Evolutionary conservation across 2,797 vertebrate genomes (phyloP).

Genomic region (Cossypha polioptera): DNA sequence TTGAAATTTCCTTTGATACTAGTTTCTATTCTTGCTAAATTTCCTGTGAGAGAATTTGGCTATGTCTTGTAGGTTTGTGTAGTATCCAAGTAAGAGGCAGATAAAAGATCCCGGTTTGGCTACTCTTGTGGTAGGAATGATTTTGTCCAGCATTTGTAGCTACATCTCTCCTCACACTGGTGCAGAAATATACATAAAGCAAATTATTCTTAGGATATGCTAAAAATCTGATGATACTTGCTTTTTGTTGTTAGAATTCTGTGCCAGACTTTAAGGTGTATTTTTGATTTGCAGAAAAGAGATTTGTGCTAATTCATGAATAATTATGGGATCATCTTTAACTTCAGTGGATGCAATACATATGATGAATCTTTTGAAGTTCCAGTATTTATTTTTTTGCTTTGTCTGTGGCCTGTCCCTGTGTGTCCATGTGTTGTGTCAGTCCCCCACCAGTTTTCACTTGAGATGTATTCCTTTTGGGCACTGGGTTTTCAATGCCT

Average conservation of each 20-base stretch:
- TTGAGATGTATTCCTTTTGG: neutral
- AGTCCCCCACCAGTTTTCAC: neutral
- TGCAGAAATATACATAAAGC: neutral
- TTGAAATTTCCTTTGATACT: neutral
- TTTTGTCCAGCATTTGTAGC: neutral
- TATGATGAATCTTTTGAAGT: neutral
- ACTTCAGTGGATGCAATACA: neutral
- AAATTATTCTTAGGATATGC: neutral
- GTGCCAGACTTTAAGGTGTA: neutral
- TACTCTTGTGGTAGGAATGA: accelerated
- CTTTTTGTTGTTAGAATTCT: neutral
- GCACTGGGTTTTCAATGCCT: neutral
- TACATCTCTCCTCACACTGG: neutral
- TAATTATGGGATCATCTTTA: neutral
- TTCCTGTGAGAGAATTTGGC: neutral
- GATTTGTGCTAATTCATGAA: neutral
- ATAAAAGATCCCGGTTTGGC: neutral
- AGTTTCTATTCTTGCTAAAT: neutral
- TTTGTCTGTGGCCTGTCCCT: neutral
- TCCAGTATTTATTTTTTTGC: neutral
- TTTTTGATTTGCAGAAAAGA: neutral
- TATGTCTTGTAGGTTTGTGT: neutral
- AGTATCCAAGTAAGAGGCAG: neutral
- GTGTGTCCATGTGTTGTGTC: too few relatives aligned
- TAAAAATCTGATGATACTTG: neutral